These are phyloP conservation scores for Notolepis coatsorum DNA, from an alignment of 2,797 vertebrate genomes.

Conservation along the genomic window DNA sequence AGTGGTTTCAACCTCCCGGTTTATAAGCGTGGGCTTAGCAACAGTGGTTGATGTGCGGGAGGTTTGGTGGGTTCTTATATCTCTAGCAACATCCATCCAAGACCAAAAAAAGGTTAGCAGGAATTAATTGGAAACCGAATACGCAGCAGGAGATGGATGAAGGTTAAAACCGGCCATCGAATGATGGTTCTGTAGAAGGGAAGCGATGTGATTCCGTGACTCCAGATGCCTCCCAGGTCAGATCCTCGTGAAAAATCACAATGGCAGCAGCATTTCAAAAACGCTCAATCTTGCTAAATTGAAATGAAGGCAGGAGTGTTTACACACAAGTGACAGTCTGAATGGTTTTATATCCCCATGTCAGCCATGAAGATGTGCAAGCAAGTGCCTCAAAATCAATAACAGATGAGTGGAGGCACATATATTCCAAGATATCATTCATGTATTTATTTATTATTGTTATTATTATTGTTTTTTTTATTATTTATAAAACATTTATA, in stretches of 20 bases:
- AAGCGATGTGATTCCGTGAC: conserved; percentile 22
- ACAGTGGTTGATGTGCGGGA: conserved; percentile 35
- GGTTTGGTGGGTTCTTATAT: conserved; percentile 37
- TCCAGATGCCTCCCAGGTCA: conserved; percentile 17
- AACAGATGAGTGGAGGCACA: too few relatives aligned
- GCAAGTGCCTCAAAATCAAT: not conserved
- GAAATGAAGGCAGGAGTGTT: conserved; percentile 20
- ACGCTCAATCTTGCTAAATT: conserved; percentile 34
- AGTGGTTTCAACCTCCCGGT: conserved; percentile 12
- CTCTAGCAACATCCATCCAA: conserved; percentile 29
- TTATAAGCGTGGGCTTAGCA: conserved; percentile 23
- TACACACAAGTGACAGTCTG: conserved; percentile 22
- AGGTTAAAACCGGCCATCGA: conserved; percentile 41
- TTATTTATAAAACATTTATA: too few relatives aligned
- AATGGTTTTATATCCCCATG: conserved; percentile 19
- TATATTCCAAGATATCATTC: too few relatives aligned
- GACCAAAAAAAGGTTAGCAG: conserved; percentile 48
- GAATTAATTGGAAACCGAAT: conserved; percentile 22
- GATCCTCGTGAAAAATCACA: conserved; percentile 26
- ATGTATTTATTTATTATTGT: too few relatives aligned
- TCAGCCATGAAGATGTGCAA: not conserved
- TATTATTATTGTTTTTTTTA: too few relatives aligned
- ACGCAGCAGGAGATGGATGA: too few relatives aligned
- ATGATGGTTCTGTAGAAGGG: conserved; percentile 28
- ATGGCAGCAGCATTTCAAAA: conserved; percentile 30